Conservation (phyloP, 1,140 invertebrate genomes). For the Drepana arcuata region DNA sequence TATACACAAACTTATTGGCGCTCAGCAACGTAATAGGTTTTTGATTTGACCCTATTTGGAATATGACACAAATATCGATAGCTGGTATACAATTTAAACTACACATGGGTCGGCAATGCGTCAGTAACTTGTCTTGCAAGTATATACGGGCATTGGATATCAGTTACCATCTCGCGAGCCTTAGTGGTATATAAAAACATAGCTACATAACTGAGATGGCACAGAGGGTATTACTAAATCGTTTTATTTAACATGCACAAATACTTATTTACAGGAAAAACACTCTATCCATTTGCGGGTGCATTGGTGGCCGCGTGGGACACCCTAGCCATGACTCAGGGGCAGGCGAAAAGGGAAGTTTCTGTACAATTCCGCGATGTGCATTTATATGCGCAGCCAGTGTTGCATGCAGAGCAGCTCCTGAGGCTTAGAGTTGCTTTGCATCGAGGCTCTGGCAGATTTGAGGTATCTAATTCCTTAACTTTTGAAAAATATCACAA, state of each 20-base stretch:
- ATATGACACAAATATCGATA: no score
- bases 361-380: slow-evolving; percentile 6
- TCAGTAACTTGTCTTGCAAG: no score
- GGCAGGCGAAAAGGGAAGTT: neutral
- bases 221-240: neutral
- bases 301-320: slow-evolving; percentile 24
- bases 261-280: slow-evolving; percentile 12
- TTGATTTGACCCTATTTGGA: no score
- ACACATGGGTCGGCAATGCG: no score
- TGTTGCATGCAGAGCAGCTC: neutral
- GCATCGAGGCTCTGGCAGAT: slow-evolving; percentile 5
- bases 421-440: slow-evolving; percentile 2
- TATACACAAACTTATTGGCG: no score
- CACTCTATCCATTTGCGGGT: slow-evolving; percentile 16
- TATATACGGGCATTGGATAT: no score
- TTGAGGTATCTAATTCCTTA: slow-evolving; percentile 5
- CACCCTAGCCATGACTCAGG: slow-evolving; percentile 6
- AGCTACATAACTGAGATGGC: neutral
- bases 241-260: neutral
- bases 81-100: no score
- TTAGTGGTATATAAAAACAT: no score
- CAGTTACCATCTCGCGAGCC: no score
- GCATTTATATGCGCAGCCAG: slow-evolving; percentile 6
- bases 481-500: neutral
- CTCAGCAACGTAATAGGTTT: no score